Conservation (phyloP, 2,888 invertebrate species). For the Didymodactylos carnosus region DNA sequence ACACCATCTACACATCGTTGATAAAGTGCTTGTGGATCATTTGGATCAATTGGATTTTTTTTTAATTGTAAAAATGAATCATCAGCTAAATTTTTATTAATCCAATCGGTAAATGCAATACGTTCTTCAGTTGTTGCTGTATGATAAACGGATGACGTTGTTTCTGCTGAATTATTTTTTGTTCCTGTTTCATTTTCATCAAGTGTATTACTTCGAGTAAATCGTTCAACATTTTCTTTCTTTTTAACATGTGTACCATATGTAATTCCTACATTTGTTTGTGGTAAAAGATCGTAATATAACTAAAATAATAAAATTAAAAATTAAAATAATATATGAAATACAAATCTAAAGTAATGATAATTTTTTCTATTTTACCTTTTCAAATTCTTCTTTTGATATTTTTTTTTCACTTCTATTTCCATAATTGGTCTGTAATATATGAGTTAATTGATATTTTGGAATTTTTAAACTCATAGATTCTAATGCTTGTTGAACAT, state of each 20-base stretch:
- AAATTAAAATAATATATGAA: background rate
- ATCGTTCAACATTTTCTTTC: slow-evolving; percentile 48
- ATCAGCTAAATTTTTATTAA: slow-evolving; percentile 50
- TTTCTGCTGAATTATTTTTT: background rate
- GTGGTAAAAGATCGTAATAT: slow-evolving; percentile 57
- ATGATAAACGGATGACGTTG: slow-evolving; percentile 60
- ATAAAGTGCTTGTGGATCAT: slow-evolving; percentile 67
- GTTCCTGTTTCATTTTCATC: slow-evolving; percentile 38
- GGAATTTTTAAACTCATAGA: background rate
- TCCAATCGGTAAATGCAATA: slow-evolving; percentile 93
- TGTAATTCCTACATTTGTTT: slow-evolving; percentile 69
- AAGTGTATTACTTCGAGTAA: slow-evolving; percentile 75
- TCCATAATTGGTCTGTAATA: slow-evolving; percentile 19
- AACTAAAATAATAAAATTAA: slow-evolving; percentile 37
- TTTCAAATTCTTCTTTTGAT: slow-evolving; percentile 69
- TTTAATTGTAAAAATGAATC: slow-evolving; percentile 52
- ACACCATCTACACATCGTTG: slow-evolving; percentile 86
- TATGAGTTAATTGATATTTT: background rate
- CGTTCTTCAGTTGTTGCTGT: slow-evolving; percentile 65
- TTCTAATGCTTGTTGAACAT: background rate
- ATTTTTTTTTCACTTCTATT: slow-evolving; percentile 45
- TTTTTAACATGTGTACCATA: slow-evolving; percentile 79
- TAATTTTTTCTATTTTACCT: slow-evolving; percentile 33
- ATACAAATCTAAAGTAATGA: slow-evolving; percentile 1
- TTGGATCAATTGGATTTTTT: slow-evolving; percentile 53